Evolutionary conservation across 2,113 vertebrate species (phyloP).

Genomic region (Sinocyclocheilus grahami): DNA sequence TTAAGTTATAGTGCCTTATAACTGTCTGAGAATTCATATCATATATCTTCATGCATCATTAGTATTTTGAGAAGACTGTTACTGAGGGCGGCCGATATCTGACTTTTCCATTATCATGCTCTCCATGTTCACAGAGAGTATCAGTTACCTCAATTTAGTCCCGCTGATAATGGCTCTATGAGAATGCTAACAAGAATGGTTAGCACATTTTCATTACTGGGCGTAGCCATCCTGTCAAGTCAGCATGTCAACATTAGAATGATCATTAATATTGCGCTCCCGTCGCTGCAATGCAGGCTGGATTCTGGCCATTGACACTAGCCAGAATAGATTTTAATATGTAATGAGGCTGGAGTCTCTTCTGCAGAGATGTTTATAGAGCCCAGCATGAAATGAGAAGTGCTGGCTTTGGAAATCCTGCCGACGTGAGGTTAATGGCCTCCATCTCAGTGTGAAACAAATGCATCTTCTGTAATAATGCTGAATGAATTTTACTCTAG

Average conservation of each 20-base stretch:
- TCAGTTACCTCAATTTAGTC: constrained; percentile 43
- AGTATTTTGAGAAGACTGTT: constrained; percentile 29
- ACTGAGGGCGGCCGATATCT: neutral
- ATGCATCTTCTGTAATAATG: constrained; percentile 36
- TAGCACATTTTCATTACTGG: constrained; percentile 41
- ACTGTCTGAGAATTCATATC: constrained; percentile 21
- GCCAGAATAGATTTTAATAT: constrained; percentile 66
- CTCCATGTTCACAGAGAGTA: constrained; percentile 29
- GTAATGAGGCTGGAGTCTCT: constrained; percentile 52
- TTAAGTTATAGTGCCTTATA: constrained; percentile 21
- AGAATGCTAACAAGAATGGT: constrained; percentile 37
- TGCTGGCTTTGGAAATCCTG: constrained; percentile 40
- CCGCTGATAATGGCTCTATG: constrained; percentile 31
- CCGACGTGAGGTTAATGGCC: constrained; percentile 53
- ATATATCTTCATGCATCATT: constrained; percentile 45
- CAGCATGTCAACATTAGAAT: constrained; percentile 41
- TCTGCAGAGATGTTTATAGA: constrained; percentile 55
- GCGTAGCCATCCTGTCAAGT: constrained; percentile 36
- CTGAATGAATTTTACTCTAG: constrained; percentile 33
- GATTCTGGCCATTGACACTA: constrained; percentile 51
- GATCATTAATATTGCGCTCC: constrained; percentile 65
- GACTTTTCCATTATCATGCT: constrained; percentile 42
- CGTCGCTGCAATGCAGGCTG: constrained; percentile 46
- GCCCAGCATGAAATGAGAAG: constrained; percentile 46
- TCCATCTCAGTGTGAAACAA: constrained; percentile 29